Evolutionary conservation across 2,888 invertebrate species (phyloP), one percentile per base, ranked within the genome.

Genomic region (Pterobdella sp.): DNA sequence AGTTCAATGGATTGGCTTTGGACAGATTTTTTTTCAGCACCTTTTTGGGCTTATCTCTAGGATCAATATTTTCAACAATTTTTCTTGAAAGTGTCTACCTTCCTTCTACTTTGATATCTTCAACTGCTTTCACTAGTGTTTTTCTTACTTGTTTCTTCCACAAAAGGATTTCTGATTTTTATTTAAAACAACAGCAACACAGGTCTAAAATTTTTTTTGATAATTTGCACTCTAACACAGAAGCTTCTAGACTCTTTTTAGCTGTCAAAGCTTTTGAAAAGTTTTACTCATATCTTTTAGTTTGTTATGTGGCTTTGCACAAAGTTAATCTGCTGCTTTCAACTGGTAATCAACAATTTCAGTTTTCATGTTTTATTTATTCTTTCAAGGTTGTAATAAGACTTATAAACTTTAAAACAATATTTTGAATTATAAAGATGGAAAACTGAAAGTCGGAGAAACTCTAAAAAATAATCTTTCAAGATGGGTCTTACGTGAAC

Each of bases 1-100:
- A n/a, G n/a, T 56, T 22, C 26, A 7, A 3, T 14, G 4, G 60
- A 3, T 4, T 22, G 4, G 7, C n/a, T 3, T n/a, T n/a, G 3
- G 60, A 56, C n/a, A 22, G 60, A 56, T 3, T 56, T 56, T n/a
- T 56, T 3, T 56, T 56, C 60, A 56, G 60, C 60, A 56, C 60
- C 4, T 56, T 3, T 3, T 26, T 56, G 60, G 60, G 60, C 7
- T n/a, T 56, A 3, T 26, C n/a, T 26, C 18, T 22, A 18, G 60
- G 60, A 26, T 56, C 60, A 4, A 7, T 56, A 56, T 22, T n/a
- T 22, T 56, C 60, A 56, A 56, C 60, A 4, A 22, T 56, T 26
- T 26, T 56, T 3, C 60, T 56, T n/a, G 60, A 56, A 56, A 56
- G 60, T 22, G n/a, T 56, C 60, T 56, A 56, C n/a, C 60, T 56